A percentile compares a stretch with the other conserved stretches of the same genome.
Evolutionary conservation across 2,888 invertebrate species (phyloP).

Genomic region (Nephrotoma guestfalica): DNA sequence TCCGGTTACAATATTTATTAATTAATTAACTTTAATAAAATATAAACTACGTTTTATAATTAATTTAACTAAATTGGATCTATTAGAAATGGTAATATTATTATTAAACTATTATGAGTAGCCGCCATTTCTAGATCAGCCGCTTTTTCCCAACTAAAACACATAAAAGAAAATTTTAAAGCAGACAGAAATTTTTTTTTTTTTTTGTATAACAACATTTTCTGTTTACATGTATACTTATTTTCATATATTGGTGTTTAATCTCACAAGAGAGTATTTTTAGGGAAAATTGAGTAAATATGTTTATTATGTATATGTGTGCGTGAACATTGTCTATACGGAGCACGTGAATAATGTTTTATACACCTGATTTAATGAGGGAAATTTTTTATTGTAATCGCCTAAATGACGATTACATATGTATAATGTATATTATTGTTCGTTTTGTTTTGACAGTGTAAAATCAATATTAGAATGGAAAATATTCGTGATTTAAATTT

Average conservation of each 20-base stretch:
- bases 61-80: background rate
- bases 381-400: background rate
- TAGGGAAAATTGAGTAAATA: background rate
- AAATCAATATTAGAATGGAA: background rate
- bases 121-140: slow-evolving; percentile 1
- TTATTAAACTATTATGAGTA: background rate
- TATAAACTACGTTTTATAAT: background rate
- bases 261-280: no score
- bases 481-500: no score
- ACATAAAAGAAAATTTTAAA: background rate
- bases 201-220: background rate
- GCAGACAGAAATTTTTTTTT: background rate
- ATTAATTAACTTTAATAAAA: background rate
- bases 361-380: background rate
- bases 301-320: background rate
- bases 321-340: background rate
- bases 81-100: background rate
- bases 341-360: background rate
- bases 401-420: background rate
- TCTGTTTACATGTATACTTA: no score
- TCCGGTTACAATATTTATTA: background rate
- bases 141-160: slow-evolving; percentile 2
- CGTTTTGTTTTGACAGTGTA: background rate
- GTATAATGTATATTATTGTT: no score
- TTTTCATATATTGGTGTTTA: no score